Evolutionary conservation across 2,113 vertebrate genomes (phyloP), one percentile per base, ranked within the genome.

Genomic region (Cryptotis parvus): DNA sequence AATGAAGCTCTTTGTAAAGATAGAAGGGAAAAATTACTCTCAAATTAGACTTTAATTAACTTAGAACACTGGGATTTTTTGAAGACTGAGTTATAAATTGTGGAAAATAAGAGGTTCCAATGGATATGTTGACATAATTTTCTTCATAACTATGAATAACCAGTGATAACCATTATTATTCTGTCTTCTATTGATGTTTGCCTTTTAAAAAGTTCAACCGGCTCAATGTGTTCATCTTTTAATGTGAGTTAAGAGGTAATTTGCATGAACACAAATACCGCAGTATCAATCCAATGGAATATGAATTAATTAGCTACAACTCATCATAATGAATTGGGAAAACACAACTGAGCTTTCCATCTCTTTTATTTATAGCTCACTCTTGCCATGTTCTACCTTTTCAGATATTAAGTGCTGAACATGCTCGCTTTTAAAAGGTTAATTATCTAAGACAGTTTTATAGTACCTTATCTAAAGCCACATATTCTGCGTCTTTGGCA

Each of bases 161-260:
- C 77, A 26, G 55, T 75, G 85, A 18, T 2, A 52, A 33, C 85
- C 37, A 37, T 55, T 77, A 92, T 84, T 91, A 88, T 90, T 95
- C 76, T 80, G 65, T 61, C 12, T 94, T 87, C 26, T 45, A 27
- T 26, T 75, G 79, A 79, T 55, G 0, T n/a, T 90, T 89, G 83
- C 73, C 86, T 83, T 94, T 87, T 78, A 90, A 72, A 91, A 96
- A 96, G 95, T 96, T 91, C 92, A 91, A 87, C 33, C 45, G 94
- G 72, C 49, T 96, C 91, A 65, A 72, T 22, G 18, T 75, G 91
- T 33, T 85, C 96, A 77, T 95, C 91, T 90, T 95, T 92, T 69
- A 73, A 95, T n/a, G n/a, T 89, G 73, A 95, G 65, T 90, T 96
- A 96, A 90, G 94, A 96, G 93, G 90, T 93, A 55, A 96, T 97